Evolutionary conservation across 2,797 vertebrate species (phyloP).

Genomic region (Rhadinocentrus ornatus): DNA sequence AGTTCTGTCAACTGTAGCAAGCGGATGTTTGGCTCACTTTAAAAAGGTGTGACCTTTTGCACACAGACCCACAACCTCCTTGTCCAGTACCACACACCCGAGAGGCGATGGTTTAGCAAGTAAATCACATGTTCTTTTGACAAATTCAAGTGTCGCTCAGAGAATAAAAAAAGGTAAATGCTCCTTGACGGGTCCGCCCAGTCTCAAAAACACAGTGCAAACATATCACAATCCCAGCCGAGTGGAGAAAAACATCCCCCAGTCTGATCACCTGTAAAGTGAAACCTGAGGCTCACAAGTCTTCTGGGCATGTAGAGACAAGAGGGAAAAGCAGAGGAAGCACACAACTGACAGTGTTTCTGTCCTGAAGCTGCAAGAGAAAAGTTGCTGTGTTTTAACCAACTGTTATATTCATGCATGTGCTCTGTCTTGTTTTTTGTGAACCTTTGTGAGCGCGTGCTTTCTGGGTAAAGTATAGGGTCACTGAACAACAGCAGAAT

Average conservation of each 20-base stretch:
- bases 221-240: constrained; percentile 16
- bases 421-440: constrained; percentile 19
- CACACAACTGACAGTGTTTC: constrained; percentile 30
- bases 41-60: constrained; percentile 13
- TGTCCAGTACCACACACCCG: neutral
- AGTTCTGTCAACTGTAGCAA: neutral
- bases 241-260: constrained; percentile 41
- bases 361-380: constrained; percentile 15
- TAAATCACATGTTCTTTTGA: constrained; percentile 5
- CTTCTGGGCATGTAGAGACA: constrained; percentile 66
- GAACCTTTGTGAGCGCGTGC: constrained; percentile 26
- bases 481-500: constrained; percentile 50
- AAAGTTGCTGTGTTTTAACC: constrained; percentile 2
- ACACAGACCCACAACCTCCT: constrained; percentile 11
- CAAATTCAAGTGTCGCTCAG: neutral
- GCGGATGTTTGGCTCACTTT: constrained; percentile 12
- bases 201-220: constrained; percentile 16
- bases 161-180: constrained; percentile 12
- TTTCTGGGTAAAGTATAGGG: constrained; percentile 54
- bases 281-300: constrained; percentile 58
- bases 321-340: constrained; percentile 39
- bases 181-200: constrained; percentile 15
- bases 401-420: constrained; percentile 26
- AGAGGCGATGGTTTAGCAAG: constrained; percentile 9
- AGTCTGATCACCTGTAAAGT: constrained; percentile 60